phyloP scores from a whole-genome alignment of 35 echinoderm and acorn worm genomes.

The Eucidaris tribuloides region DNA sequence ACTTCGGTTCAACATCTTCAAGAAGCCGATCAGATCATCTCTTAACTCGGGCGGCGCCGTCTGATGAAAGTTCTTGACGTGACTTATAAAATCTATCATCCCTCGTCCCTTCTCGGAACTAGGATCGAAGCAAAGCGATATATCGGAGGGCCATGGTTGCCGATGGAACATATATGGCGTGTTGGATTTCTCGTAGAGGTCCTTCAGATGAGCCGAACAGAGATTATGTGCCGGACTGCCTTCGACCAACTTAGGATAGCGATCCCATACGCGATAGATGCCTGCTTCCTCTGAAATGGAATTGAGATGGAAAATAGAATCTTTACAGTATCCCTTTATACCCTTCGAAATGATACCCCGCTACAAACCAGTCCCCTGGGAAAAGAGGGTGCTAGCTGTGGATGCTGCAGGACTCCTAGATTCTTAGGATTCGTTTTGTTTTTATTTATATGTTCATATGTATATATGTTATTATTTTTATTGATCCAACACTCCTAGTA shows the following conservation, averaged over 20 bases:
- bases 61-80: constrained; percentile 8
- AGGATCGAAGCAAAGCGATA: constrained; percentile 1
- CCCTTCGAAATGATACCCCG: too few relatives aligned
- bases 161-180: background rate
- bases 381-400: too few relatives aligned
- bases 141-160: constrained; percentile 19
- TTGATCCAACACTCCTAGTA: too few relatives aligned
- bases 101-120: background rate
- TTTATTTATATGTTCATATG: too few relatives aligned
- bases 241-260: background rate
- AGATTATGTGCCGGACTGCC: background rate
- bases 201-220: background rate
- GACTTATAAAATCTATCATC: constrained; percentile 20
- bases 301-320: too few relatives aligned
- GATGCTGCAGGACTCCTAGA: too few relatives aligned
- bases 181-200: background rate
- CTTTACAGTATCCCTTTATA: too few relatives aligned
- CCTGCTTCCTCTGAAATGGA: constrained; percentile 12
- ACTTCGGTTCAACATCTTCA: background rate
- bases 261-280: constrained; percentile 22
- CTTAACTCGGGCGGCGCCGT: background rate
- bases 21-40: background rate
- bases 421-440: too few relatives aligned
- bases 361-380: too few relatives aligned
- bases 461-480: too few relatives aligned